Conservation (phyloP, 2,113 vertebrate genomes). For the Climacteris rufus region DNA sequence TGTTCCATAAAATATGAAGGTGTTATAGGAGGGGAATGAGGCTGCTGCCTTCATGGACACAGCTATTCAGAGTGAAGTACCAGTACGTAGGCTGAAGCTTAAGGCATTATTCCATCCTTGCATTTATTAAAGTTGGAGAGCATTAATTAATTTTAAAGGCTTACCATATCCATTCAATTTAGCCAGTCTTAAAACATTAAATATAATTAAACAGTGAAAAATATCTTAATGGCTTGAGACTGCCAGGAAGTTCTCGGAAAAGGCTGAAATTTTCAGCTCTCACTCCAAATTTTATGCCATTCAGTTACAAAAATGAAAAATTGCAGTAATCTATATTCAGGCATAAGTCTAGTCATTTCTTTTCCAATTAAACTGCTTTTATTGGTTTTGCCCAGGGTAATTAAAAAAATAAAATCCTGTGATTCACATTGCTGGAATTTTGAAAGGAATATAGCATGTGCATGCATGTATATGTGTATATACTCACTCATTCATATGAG, state of each 20-base stretch:
- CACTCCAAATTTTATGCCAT: neutral
- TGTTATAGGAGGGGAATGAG: neutral
- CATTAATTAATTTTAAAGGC: slow-evolving; percentile 26
- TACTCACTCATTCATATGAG: neutral
- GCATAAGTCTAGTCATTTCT: neutral
- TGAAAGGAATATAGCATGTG: neutral
- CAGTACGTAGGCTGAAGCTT: neutral
- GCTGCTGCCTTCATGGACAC: neutral
- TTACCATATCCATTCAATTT: slow-evolving; percentile 16
- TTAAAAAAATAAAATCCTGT: neutral
- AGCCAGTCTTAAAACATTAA: slow-evolving; percentile 22
- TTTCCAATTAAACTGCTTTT: neutral
- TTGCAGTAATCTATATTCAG: neutral
- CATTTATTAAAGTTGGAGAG: slow-evolving; percentile 3
- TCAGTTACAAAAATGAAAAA: neutral
- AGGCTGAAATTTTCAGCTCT: neutral
- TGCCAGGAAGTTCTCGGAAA: neutral
- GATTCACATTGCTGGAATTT: neutral
- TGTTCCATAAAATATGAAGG: slow-evolving; percentile 32
- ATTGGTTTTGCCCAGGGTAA: neutral
- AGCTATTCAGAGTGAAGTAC: neutral
- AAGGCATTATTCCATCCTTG: neutral
- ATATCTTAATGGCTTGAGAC: neutral
- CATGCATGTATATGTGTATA: neutral
- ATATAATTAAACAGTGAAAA: slow-evolving; percentile 26